Percentiles rank a stretch among this genome's conserved stretches.
Evolutionary conservation across 2,888 invertebrate genomes (phyloP).

Genomic region (Cloeon dipterum): DNA sequence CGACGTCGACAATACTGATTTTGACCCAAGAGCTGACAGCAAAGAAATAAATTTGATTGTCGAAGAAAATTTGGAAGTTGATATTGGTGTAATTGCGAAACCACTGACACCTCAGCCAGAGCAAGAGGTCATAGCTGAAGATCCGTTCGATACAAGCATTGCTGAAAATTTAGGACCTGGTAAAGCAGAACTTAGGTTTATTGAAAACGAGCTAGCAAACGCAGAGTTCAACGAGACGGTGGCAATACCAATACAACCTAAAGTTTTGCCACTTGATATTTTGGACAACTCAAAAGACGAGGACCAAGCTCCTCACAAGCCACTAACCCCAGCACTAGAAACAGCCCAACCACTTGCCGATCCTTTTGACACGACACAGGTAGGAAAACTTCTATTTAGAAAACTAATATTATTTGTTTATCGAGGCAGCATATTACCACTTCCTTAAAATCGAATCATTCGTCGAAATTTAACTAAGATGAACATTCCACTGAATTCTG

Average conservation of each 20-base stretch:
- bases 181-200: constrained; percentile 28
- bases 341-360: constrained; percentile 26
- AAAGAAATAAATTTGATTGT: no score
- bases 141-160: constrained; percentile 44
- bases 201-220: constrained; percentile 25
- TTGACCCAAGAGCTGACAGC: constrained; percentile 58
- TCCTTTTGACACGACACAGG: constrained; percentile 66
- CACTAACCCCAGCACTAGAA: constrained; percentile 36
- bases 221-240: not conserved
- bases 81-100: constrained; percentile 34
- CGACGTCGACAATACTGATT: constrained; percentile 49
- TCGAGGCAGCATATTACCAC: no score
- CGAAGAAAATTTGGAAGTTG: no score
- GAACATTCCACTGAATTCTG: no score
- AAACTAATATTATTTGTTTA: no score
- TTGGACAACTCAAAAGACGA: constrained; percentile 26
- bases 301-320: constrained; percentile 34
- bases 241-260: not conserved
- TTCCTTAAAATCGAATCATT: no score
- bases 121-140: constrained; percentile 17
- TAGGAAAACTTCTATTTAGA: no score
- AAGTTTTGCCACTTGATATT: constrained; percentile 11
- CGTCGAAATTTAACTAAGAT: no score
- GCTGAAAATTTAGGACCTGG: constrained; percentile 27
- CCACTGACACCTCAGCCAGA: constrained; percentile 63